phyloP scores from a whole-genome alignment of 2,113 vertebrate species.

The Dipodomys stephensi region DNA sequence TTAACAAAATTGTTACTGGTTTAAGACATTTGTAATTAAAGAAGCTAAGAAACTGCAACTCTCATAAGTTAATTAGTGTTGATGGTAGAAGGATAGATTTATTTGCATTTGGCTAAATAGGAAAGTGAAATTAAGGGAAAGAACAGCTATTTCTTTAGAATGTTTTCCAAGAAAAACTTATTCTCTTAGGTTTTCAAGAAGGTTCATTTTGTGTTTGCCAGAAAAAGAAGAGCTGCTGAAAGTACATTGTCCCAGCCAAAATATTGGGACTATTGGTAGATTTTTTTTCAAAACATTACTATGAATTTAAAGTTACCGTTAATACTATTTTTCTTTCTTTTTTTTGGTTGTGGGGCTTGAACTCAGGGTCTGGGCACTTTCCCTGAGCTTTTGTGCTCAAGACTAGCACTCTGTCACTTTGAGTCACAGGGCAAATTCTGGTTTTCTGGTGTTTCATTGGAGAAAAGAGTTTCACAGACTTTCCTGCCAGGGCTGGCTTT shows the following conservation, averaged over 20 bases:
- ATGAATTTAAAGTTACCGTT: too few relatives aligned
- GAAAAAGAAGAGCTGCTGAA: background rate
- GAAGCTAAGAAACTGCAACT: constrained; percentile 33
- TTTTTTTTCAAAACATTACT: background rate
- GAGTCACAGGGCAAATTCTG: too few relatives aligned
- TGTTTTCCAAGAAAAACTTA: background rate
- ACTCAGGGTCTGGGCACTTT: too few relatives aligned
- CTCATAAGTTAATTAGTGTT: constrained; percentile 55
- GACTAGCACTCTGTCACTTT: too few relatives aligned
- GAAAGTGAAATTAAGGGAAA: background rate
- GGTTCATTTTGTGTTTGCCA: background rate
- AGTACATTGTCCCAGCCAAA: background rate
- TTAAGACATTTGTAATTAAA: constrained; percentile 64
- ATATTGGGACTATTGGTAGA: background rate
- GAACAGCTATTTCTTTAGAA: background rate
- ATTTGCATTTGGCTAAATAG: constrained; percentile 54
- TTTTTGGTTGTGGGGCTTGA: too few relatives aligned
- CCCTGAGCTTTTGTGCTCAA: too few relatives aligned
- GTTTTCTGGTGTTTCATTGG: too few relatives aligned
- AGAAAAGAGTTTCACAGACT: too few relatives aligned
- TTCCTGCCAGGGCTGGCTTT: too few relatives aligned
- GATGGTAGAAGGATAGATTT: background rate
- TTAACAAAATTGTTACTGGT: constrained; percentile 15
- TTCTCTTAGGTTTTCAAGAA: background rate
- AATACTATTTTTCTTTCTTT: too few relatives aligned